Percentiles rank a stretch among this genome's conserved stretches.
These are phyloP conservation scores for Pterocles burchelli DNA, from an alignment of 2,113 vertebrate genomes.

Conservation along the genomic window DNA sequence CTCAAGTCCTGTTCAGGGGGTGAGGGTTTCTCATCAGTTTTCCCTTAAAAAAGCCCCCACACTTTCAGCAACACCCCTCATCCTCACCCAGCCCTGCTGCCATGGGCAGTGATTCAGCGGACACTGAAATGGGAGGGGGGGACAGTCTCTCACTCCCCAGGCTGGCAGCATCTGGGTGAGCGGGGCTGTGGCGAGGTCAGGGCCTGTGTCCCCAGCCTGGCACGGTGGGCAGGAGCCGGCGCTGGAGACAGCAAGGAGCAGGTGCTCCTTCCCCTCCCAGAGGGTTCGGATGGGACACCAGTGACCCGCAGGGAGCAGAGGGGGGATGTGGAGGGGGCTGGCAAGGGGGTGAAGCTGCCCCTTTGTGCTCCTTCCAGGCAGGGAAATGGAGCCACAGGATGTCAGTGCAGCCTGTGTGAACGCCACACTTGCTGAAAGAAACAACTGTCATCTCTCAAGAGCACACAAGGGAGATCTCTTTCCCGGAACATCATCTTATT, in stretches of 20 bases:
- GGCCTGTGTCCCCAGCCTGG: not conserved
- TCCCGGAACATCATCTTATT: conserved; percentile 65
- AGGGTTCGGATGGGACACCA: not conserved
- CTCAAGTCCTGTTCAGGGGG: fast-evolving
- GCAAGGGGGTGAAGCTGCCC: not conserved
- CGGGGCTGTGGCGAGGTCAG: not conserved
- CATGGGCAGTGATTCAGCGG: not conserved
- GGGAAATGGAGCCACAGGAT: conserved; percentile 41
- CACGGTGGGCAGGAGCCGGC: not conserved
- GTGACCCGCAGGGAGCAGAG: not conserved
- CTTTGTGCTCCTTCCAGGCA: not conserved
- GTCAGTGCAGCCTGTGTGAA: conserved; percentile 48
- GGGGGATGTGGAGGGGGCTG: not conserved
- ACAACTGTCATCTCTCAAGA: not conserved
- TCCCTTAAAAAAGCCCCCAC: not conserved
- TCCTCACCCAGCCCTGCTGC: not conserved
- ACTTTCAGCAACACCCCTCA: not conserved
- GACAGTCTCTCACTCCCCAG: not conserved
- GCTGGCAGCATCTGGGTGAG: not conserved
- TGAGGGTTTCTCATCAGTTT: not conserved
- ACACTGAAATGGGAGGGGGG: fast-evolving
- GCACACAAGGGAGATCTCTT: conserved; percentile 34
- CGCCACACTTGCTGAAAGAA: conserved; percentile 22
- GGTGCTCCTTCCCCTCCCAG: not conserved
- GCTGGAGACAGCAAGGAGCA: not conserved